Base-by-base conservation (phyloP, 2,888 invertebrate species). In the Drosophila leonis region DNA sequence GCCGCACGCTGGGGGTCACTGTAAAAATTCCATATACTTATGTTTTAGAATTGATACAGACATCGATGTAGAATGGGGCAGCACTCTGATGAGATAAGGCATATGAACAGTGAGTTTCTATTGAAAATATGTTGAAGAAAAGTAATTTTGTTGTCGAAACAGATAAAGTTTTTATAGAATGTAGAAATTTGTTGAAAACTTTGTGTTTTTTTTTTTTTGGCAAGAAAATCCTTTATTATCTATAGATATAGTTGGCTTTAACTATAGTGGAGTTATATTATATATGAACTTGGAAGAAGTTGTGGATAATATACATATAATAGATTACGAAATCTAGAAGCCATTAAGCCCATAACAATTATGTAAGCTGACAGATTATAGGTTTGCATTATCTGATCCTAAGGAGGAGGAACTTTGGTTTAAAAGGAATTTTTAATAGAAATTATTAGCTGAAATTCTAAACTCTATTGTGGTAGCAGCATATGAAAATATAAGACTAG, bases 1-100 rank as follows among this genome's bases (percentile, higher is more conserved):
- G 33, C 20, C 31, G 20, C 9, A 35, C 8, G n/a, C 44, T 63
- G 54, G 39, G 60, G 59, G 72, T 44, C 75, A 42, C 20, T 42
- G 10, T 29, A 24, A 15, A 41, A 31, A n/a, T 12, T 49, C 12
- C 24, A 18, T 56, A 8, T 18, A n/a, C 27, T 12, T 15, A 7
- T 27, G 54, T 12, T 24, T 24, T 5, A 8, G 35, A n/a, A 37
- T 15, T 35, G 24, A 10, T 27, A 20, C 4, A 15, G 24, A 4
- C 35, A 35, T 35, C 35, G 35, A 4, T 12, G 33, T 12, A 18
- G 9, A 18, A 20, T 3, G 41, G 42, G 20, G 9, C 3, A 18
- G 41, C 18, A n/a, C 29, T 3, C 18, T 18, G n/a, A 31, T 18
- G 29, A 31, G 29, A 31, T 49, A 31, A 13, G 31, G 29, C 27